Base-by-base conservation (phyloP, 2,888 invertebrate species). In the Itoplectis maculator region DNA sequence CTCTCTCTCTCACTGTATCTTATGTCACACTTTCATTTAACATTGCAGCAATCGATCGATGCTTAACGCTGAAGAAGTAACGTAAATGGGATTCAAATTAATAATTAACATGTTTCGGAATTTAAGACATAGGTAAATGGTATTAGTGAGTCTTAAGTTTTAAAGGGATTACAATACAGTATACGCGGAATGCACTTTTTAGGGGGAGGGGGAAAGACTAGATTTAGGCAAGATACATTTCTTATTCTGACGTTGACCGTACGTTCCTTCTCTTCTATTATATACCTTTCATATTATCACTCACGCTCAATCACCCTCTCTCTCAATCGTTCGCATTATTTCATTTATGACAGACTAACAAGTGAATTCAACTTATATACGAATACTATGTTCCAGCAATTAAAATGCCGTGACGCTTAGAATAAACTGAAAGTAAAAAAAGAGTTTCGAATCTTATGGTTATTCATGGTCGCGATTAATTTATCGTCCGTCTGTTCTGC, bases 161-260 rank as follows among this genome's bases (percentile, higher is more conserved):
- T 86, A 86, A 49, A 72, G 75, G 86, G 86, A 86, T 87, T 88
- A 88, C 78, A 80, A 78, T 88, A 85, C 66, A 56, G 85, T 87
- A 87, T 81, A 86, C 82, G 87, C 78, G 69, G 81, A 69, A 69
- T 51, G 66, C 42, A 82, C 86, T 77, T 75, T 80, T 76, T 78
- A 72, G 80, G 85, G 85, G 87, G 87, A 88, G 85, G 85, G 87
- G 87, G 87, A 88, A 89, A 89, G 88, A 90, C 88, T 91, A 89
- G 88, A 90, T 89, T 91, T 91, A 89, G 90, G 91, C 90, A 87
- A 90, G 87, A 88, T 88, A 81, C 85, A 85, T 81, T 83, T 81
- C 81, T 74, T 79, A 76, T 51, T 77, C 72, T 42, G 69, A 45
- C 63, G 59, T 29, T 81, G 35, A 75, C 23, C 37, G 65, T 35